Evolutionary conservation across 2,797 vertebrate species (phyloP), one percentile per base, ranked within the genome.

Genomic region (Ataeniobius toweri): DNA sequence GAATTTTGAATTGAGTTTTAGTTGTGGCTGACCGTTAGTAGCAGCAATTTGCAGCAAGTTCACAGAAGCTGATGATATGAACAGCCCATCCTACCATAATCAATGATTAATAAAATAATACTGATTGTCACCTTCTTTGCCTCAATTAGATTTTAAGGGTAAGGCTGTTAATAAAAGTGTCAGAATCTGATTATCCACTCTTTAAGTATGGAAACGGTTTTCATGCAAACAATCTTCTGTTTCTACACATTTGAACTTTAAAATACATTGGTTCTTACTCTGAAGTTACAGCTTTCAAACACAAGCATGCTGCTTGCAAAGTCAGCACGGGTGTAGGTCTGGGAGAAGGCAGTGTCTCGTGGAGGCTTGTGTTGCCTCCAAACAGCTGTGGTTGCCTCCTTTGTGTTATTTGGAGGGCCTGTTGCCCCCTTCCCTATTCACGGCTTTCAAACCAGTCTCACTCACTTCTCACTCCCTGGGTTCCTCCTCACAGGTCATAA

Each of bases 401-500:
- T 94, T 94, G 92, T 94, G 91, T 94, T 88, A 83, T 91, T 93
- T 90, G 91, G 89, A 91, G 86, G 93, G 93, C 91, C 90, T 93
- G 93, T 95, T 95, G 94, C 88, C 91, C 65, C 93, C 85, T 76
- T 86, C 89, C 94, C 93, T 93, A 93, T 95, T 95, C 94, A 95
- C 82, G 90, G 90, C 92, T 93, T 94, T 95, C 94, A 95, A 94
- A 95, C 94, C 92, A 92, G 92, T 93, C 93, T 93, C 92, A 94
- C 94, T 94, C 94, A 94, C 91, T 95, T 96, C 95, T 95, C 94
- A 94, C 93, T 93, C 91, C 93, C 91, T 86, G 91, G 92, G 93
- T 91, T 92, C 83, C 90, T 93, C 90, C 93, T 94, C 91, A 85
- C 94, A 93, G 91, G 91, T 94, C 95, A 95, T 95, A 95, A 95